Conservation (phyloP, 2,113 vertebrate genomes). For the Callionymus lyra region DNA sequence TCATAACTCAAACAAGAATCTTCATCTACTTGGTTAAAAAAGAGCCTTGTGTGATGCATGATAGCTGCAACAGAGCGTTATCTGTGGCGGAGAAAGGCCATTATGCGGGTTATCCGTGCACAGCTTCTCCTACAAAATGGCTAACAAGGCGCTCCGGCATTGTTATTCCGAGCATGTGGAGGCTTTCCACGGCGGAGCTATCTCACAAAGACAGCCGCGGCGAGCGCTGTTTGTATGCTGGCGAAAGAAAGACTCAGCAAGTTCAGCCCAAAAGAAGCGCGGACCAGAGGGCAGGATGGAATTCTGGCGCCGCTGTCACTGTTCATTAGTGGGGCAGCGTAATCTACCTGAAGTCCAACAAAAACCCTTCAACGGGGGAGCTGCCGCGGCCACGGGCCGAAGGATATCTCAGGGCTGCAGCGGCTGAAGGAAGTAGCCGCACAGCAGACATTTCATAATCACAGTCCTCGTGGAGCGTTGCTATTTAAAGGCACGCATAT, state of each 20-base stretch:
- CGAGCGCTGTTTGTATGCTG: slow-evolving; percentile 43
- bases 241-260: slow-evolving; percentile 28
- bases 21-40: neutral
- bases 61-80: too few species aligned
- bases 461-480: neutral
- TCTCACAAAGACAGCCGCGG: neutral
- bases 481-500: neutral
- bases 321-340: slow-evolving; percentile 44
- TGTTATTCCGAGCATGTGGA: slow-evolving; percentile 35
- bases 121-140: slow-evolving; percentile 9
- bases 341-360: slow-evolving; percentile 35
- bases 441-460: slow-evolving; percentile 1
- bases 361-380: slow-evolving; percentile 8
- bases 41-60: neutral
- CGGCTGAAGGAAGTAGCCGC: slow-evolving; percentile 2
- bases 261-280: slow-evolving; percentile 32
- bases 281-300: slow-evolving; percentile 39
- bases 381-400: slow-evolving; percentile 1
- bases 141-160: slow-evolving; percentile 30
- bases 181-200: slow-evolving; percentile 6
- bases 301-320: slow-evolving; percentile 44
- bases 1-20: slow-evolving; percentile 1
- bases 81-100: slow-evolving; percentile 1
- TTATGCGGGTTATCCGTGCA: neutral
- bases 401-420: slow-evolving; percentile 21